Percentiles rank a stretch among this genome's conserved stretches.
phyloP scores from a whole-genome alignment of 2,797 vertebrate genomes.

The Strix occidentalis region DNA sequence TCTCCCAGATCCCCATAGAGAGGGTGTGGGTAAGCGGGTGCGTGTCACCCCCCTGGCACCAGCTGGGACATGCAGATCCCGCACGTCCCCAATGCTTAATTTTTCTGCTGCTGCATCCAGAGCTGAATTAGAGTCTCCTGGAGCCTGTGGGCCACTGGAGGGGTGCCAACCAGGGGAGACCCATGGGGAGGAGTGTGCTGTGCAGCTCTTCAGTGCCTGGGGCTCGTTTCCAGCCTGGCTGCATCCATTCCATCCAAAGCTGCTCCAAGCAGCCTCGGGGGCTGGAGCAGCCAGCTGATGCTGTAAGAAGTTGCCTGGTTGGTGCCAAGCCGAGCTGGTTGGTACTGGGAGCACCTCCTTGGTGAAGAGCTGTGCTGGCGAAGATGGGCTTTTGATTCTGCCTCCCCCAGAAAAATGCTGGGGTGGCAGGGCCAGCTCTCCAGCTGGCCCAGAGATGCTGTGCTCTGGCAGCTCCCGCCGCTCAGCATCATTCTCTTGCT shows the following conservation, averaged over 20 bases:
- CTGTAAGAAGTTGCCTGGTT: neutral
- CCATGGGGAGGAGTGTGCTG: neutral
- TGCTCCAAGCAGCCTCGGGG: fast-evolving
- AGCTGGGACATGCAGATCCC: neutral
- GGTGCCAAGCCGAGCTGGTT: neutral
- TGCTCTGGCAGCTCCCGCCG: fast-evolving
- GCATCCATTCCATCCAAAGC: neutral
- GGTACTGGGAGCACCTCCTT: neutral
- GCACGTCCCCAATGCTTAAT: fast-evolving
- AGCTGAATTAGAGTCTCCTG: neutral
- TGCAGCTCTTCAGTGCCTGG: neutral
- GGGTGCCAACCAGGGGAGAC: neutral
- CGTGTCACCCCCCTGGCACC: neutral
- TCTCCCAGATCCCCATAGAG: neutral
- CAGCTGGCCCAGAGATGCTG: neutral
- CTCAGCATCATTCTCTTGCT: fast-evolving
- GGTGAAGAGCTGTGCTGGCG: neutral
- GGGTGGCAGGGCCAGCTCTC: neutral
- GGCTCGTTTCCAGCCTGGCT: neutral
- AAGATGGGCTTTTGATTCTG: neutral
- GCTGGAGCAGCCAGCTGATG: neutral
- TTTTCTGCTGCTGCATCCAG: neutral
- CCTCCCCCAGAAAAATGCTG: neutral
- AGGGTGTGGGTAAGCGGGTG: neutral
- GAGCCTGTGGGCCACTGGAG: neutral